Base-by-base conservation (phyloP, 2,888 invertebrate species). In the Amphiduros pacificus region DNA sequence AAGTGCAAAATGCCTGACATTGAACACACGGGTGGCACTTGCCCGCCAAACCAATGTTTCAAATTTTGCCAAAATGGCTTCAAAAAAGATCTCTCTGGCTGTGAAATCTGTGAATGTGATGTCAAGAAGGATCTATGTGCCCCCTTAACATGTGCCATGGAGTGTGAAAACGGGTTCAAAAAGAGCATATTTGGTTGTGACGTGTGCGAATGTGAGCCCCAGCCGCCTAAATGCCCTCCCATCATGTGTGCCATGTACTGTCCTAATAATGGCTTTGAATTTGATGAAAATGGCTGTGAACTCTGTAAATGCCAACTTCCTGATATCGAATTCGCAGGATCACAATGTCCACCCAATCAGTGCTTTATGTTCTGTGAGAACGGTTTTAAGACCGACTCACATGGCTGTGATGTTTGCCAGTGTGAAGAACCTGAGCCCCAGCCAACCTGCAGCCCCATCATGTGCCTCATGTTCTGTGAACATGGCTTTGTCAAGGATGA, bases 61-160 rank as follows among this genome's bases (percentile, higher is more conserved):
- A 61, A 53, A 56, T 56, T 20, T 29, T 63, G 63, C 32, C 54
- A 61, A 20, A 11, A 61, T 31, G 63, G 63, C 17, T 61, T 55
- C 31, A 50, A 63, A 48, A 63, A 59, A 50, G 63, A 56, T 51
- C 41, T 36, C 6, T 27, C 51, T 32, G 63, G 63, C 28, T 60
- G 60, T 41, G 41, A 60, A 26, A 41, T 40, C 2, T 60, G 60
- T 36, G 28, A 32, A 24, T 58, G 58, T 49, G 29, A n/a, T 3
- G 11, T n/a, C 29, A 27, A 28, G 11, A 44, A 49, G 49, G 6
- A 51, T 27, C n/a, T 4, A 9, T 57, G 57, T 48, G 40, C 44
- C 1, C 60, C 55, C 2, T 29, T 60, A 4, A 31, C 14, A 24
- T 63, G 63, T 26, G 32, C 44, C 24, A 56, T 60, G 60, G 29